Evolutionary conservation across 1,140 invertebrate genomes (phyloP).

Genomic region (Phocides pigmalion): DNA sequence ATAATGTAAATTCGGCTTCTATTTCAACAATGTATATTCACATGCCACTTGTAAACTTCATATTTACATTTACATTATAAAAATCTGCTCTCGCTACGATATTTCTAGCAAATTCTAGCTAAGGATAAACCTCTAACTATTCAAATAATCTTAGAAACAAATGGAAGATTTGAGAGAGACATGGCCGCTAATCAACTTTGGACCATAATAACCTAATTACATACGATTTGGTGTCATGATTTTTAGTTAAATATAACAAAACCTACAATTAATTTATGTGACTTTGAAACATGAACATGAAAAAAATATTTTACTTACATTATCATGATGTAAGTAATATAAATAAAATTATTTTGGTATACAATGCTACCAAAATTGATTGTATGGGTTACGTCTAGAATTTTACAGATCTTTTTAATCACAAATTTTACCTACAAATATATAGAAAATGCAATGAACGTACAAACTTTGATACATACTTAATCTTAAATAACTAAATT

Average conservation of each 20-base stretch:
- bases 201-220: conserved; percentile 18
- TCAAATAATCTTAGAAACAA: conserved; percentile 36
- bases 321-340: no score
- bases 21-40: not conserved
- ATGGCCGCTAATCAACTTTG: conserved; percentile 11
- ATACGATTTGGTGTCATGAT: conserved; percentile 40
- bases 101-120: conserved; percentile 39
- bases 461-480: not conserved
- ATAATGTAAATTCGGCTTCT: conserved; percentile 9
- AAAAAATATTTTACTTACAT: no score
- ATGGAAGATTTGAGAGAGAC: conserved; percentile 41
- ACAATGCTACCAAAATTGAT: not conserved
- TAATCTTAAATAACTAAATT: no score
- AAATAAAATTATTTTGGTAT: no score
- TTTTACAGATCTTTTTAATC: conserved; percentile 19
- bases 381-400: no score
- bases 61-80: conserved; percentile 12
- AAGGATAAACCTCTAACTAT: conserved; percentile 16
- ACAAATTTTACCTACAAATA: conserved; percentile 11
- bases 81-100: conserved; percentile 8
- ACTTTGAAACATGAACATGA: conserved; percentile 5
- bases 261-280: no score
- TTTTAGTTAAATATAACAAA: not conserved
- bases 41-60: not conserved
- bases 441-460: not conserved